Base-by-base conservation (phyloP, 1,140 invertebrate species). In the Acromyrmex echinatior region DNA sequence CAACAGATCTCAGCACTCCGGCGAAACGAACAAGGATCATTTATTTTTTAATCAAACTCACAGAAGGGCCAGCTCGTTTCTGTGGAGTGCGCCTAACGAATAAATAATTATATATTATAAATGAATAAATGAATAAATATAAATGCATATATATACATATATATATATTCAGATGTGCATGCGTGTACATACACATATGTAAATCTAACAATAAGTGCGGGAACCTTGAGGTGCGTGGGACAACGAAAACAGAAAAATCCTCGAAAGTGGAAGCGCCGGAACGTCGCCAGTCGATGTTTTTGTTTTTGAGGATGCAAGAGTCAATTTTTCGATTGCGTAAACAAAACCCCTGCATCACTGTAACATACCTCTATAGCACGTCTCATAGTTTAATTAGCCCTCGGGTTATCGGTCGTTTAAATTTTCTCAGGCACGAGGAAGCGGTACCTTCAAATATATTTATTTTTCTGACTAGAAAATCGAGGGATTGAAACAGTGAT, bases 311-410 rank as follows among this genome's bases (percentile, higher is more conserved):
- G 81, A 62, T 77, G 25, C 28, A 88, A 78, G 73, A 87, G 90
- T 91, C 90, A 89, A 91, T 91, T 91, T 90, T 88, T 80, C 77
- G 56, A 91, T 91, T 89, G 87, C 53, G 76, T 65, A 49, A 90
- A 80, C 35, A 56, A 86, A 87, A 84, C 86, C 76, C 86, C 86
- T 86, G 86, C 92, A 93, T 92, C 92, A 92, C 92, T 92, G 81
- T 91, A 90, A 93, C 89, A 91, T 93, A 93, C 92, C 91, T 89
- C 90, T 88, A 71, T 77, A 91, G 87, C 91, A 89, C 81, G 87
- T 91, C 86, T 89, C 88, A 91, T 92, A 92, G 87, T 92, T 93
- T 90, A 90, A 88, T 93, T 93, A 92, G 91, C 91, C 88, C 86
- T 86, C 87, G 91, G 91, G 82, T 92, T 92, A 91, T 88, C 88